phyloP scores from a whole-genome alignment of 2,888 invertebrate species.

The Drosophila colorata region DNA sequence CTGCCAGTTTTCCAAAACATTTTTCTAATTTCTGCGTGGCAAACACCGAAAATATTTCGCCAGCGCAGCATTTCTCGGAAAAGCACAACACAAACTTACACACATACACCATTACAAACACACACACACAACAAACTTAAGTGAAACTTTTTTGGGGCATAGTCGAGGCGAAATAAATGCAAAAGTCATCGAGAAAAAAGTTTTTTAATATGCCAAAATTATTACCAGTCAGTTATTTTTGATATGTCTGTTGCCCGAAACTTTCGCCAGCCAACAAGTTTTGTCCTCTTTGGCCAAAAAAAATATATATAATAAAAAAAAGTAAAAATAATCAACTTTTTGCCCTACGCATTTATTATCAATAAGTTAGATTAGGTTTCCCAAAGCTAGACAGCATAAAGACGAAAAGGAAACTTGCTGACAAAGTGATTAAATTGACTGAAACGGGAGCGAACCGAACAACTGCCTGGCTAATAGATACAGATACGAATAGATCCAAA shows the following conservation, averaged over 20 bases:
- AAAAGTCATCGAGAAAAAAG: conserved; percentile 81
- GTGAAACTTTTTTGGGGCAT: conserved; percentile 32
- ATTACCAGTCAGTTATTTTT: conserved; percentile 81
- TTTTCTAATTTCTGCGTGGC: conserved; percentile 71
- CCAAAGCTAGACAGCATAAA: conserved; percentile 9
- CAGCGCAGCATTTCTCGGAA: conserved; percentile 53
- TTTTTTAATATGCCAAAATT: conserved; percentile 80
- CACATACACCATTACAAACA: conserved; percentile 6
- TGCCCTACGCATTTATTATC: conserved; percentile 74
- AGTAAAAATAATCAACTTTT: conserved; percentile 69
- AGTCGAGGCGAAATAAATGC: conserved; percentile 70
- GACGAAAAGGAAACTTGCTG: conserved; percentile 63
- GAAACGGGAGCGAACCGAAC: conserved; percentile 59
- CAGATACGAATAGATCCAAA: conserved; percentile 46
- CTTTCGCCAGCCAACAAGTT: conserved; percentile 50
- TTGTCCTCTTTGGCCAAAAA: conserved; percentile 7
- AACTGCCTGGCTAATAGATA: conserved; percentile 57
- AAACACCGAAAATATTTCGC: conserved; percentile 67
- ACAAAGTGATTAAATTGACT: conserved; percentile 81
- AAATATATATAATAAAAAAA: conserved; percentile 20
- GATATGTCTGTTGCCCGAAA: conserved; percentile 75
- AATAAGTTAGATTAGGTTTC: conserved; percentile 76
- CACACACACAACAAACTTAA: conserved; percentile 41
- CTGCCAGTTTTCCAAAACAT: conserved; percentile 65
- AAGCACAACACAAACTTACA: conserved; percentile 39